These are phyloP conservation scores for Antennarius maculatus DNA, from an alignment of 2,797 vertebrate species.

Conservation along the genomic window DNA sequence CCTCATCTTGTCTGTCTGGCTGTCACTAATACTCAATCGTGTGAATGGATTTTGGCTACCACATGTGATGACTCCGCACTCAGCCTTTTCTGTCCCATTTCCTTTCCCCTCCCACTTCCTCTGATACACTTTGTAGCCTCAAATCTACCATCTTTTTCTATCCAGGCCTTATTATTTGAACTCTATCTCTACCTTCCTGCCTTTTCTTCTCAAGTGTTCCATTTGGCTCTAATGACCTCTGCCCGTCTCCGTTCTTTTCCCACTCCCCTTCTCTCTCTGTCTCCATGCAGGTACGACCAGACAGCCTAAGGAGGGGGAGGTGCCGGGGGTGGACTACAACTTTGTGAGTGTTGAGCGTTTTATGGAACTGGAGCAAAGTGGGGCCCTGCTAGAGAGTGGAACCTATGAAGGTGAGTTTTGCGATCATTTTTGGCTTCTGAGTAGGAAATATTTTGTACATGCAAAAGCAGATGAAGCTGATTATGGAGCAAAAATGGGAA, in stretches of 20 bases:
- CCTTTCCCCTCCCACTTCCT: conserved; percentile 70
- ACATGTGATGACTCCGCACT: conserved; percentile 62
- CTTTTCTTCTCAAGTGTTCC: conserved; percentile 72
- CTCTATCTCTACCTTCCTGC: conserved; percentile 67
- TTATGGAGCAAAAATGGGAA: conserved; percentile 35
- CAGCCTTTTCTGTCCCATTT: conserved; percentile 68
- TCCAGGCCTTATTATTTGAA: conserved; percentile 26
- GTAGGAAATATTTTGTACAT: conserved; percentile 31
- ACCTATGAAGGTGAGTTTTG: conserved; percentile 96
- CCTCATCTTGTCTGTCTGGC: conserved; percentile 30
- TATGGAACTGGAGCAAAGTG: conserved; percentile 99
- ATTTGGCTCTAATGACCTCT: conserved; percentile 68
- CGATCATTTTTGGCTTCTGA: conserved; percentile 9
- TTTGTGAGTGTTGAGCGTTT: conserved; percentile 99
- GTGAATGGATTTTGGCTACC: conserved; percentile 72
- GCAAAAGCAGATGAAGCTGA: conserved; percentile 33
- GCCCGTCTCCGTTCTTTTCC: conserved; percentile 30
- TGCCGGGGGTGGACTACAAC: conserved; percentile 99
- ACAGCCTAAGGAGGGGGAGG: conserved; percentile 98
- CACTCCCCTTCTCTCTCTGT: conserved; percentile 12
- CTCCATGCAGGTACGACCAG: conserved; percentile 91
- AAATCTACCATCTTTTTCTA: conserved; percentile 57
- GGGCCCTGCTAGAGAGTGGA: conserved; percentile 97
- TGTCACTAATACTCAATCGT: conserved; percentile 61
- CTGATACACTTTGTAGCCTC: conserved; percentile 56